Evolutionary conservation across 2,113 vertebrate species (phyloP), one percentile per base, ranked within the genome.

Genomic region (Alethe diademata): DNA sequence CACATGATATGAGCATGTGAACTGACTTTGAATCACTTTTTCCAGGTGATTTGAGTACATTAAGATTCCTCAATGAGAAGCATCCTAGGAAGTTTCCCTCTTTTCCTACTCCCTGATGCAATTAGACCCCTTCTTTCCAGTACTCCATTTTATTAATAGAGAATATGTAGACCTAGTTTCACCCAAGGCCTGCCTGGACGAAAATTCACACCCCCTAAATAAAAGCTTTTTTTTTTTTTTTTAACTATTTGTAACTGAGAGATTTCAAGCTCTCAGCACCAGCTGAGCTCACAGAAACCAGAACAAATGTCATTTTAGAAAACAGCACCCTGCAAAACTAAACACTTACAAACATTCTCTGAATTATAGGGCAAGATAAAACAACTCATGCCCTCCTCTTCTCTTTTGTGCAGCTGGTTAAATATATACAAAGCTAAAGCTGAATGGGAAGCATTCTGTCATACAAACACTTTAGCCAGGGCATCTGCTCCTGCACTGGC

Each of bases 401-500:
- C 94, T 95, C 92, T 96, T 92, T 97, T 97, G 94, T 97, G 98
- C 98, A 98, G 98, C 96, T 98, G 95, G 98, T 98, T 97, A 97
- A 97, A 97, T 97, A 98, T 97, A 97, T 96, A 98, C 97, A 97
- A 96, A 98, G 97, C 97, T 97, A 98, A 96, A 96, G 96, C 92
- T 93, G 90, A 93, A 86, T 96, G 94, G 76, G 92, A 97, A 95
- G 95, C 90, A 96, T 83, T 92, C 91, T 95, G 98, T 99, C 99
- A 99, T 99, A 99, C 99, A 87, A 99, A 99, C 96, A 99, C 99
- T 98, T 99, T 99, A 78, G 99, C 99, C 92, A 99, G 98, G n/a
- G 99, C 99, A 45, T 99, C 99, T 15, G 99, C 99, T 86, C 99
- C 99, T 69, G 99, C 99, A 88, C 99, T 99, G 96, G 99, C 99